Conservation (phyloP, 1,140 invertebrate species). For the Drosophila teissieri region DNA sequence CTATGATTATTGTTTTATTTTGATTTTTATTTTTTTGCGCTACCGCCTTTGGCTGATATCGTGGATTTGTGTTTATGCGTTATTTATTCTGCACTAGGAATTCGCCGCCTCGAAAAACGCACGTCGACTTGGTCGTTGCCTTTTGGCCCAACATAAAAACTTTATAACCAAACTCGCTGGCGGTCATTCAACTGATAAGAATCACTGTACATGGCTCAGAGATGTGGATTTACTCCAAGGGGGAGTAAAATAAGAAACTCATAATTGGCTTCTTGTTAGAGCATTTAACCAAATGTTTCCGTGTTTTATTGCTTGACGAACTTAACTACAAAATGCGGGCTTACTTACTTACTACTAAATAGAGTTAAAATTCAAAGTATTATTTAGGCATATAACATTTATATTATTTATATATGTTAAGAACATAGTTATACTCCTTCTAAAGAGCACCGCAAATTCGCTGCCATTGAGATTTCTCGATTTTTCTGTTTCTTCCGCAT, state of each 20-base stretch:
- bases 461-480: not conserved
- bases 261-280: no score
- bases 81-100: conserved; percentile 28
- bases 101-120: not conserved
- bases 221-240: no score
- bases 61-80: conserved; percentile 22
- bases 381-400: no score
- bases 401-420: no score
- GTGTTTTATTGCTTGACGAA: no score
- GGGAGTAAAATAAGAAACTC: not conserved
- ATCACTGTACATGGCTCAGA: not conserved
- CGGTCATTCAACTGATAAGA: conserved; percentile 1
- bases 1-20: conserved; percentile 30
- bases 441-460: not conserved
- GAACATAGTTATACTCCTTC: not conserved
- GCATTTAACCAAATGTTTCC: no score
- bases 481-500: conserved; percentile 50
- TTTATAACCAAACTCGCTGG: not conserved
- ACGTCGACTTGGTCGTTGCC: conserved; percentile 10
- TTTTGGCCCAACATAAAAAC: conserved; percentile 7
- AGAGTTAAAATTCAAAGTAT: no score
- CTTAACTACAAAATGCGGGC: no score
- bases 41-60: conserved; percentile 20
- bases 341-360: no score
- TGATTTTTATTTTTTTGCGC: not conserved